Percentiles rank a stretch among this genome's conserved stretches.
phyloP scores from a whole-genome alignment of 2,797 vertebrate species.

The Yasuhikotakia modesta region DNA sequence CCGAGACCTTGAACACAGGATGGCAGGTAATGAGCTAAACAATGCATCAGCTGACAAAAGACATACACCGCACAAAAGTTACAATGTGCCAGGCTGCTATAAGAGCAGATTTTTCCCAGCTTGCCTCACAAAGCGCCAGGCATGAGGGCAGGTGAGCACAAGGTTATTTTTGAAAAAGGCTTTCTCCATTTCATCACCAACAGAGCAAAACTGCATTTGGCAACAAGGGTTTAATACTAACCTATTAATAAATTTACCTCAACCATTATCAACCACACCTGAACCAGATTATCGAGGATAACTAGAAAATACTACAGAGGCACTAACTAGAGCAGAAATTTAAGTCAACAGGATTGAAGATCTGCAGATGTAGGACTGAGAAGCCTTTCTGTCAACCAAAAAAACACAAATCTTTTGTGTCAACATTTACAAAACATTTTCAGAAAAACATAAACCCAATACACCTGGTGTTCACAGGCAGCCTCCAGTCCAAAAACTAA shows the following conservation, averaged over 20 bases:
- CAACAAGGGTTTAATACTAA: neutral
- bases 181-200: neutral
- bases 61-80: neutral
- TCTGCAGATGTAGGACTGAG: neutral
- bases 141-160: slow-evolving; percentile 27
- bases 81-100: neutral
- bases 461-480: neutral
- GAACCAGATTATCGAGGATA: slow-evolving; percentile 11
- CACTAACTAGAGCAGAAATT: neutral
- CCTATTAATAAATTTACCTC: neutral
- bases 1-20: neutral
- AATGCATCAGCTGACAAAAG: slow-evolving; percentile 7
- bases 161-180: slow-evolving; percentile 28
- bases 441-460: neutral
- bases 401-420: neutral
- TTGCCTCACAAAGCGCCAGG: slow-evolving; percentile 3
- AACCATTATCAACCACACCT: neutral
- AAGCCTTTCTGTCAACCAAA: neutral
- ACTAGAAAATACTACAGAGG: neutral
- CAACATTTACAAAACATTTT: neutral
- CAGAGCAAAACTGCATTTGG: neutral
- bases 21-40: neutral
- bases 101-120: slow-evolving; percentile 1
- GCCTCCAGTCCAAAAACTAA: no score
- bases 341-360: neutral